Evolutionary conservation across 2,888 invertebrate genomes (phyloP).

Genomic region (Drosophila borborema): DNA sequence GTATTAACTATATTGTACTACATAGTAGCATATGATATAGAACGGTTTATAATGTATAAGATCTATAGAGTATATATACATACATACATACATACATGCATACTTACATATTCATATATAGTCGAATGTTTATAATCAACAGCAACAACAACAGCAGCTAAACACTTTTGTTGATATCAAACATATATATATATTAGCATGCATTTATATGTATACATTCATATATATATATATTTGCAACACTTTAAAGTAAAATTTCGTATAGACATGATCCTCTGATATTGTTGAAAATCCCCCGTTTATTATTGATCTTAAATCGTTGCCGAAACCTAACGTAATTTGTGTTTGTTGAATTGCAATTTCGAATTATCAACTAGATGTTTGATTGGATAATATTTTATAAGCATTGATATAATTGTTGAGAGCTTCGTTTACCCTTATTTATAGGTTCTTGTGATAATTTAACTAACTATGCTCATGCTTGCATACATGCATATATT

Average conservation of each 20-base stretch:
- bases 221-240: slow-evolving; percentile 4
- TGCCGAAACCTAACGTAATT: slow-evolving; percentile 16
- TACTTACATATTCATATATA: slow-evolving; percentile 13
- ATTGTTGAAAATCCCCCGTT: slow-evolving; percentile 43
- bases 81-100: slow-evolving; percentile 1
- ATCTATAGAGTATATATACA: slow-evolving; percentile 7
- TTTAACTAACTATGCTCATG: slow-evolving; percentile 29
- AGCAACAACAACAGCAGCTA: background rate
- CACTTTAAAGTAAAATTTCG: slow-evolving; percentile 8
- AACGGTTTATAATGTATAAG: slow-evolving; percentile 20
- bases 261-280: slow-evolving; percentile 14
- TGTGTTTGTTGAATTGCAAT: slow-evolving; percentile 53
- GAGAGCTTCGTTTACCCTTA: slow-evolving; percentile 36
- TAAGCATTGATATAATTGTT: slow-evolving; percentile 48
- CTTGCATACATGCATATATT: background rate
- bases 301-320: slow-evolving; percentile 28
- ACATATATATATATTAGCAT: slow-evolving; percentile 5
- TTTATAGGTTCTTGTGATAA: slow-evolving; percentile 56
- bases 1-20: slow-evolving; percentile 55
- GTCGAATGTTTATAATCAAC: slow-evolving; percentile 24
- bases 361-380: slow-evolving; percentile 36
- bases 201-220: background rate
- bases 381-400: slow-evolving; percentile 22
- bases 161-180: slow-evolving; percentile 22
- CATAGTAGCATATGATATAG: slow-evolving; percentile 45